These are phyloP conservation scores for Eilema caniola DNA, from an alignment of 2,888 invertebrate genomes.

Conservation along the genomic window DNA sequence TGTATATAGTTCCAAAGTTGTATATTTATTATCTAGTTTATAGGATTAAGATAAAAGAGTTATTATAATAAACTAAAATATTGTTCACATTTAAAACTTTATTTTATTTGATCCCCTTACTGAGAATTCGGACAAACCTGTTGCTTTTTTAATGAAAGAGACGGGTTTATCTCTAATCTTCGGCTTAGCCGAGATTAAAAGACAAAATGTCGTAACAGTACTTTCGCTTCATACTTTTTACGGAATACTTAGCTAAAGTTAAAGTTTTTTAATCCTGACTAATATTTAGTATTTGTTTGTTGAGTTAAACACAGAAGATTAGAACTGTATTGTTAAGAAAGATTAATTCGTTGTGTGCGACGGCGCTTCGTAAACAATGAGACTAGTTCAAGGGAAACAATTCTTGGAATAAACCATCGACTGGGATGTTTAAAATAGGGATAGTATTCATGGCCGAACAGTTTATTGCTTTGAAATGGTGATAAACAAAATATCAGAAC, in stretches of 20 bases:
- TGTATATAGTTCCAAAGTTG: constrained; percentile 82
- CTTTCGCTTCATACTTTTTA: constrained; percentile 9
- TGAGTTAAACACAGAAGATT: constrained; percentile 14
- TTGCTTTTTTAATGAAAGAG: neutral
- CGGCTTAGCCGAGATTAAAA: constrained; percentile 3
- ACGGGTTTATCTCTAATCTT: neutral
- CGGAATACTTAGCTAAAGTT: constrained; percentile 2
- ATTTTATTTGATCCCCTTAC: constrained; percentile 62
- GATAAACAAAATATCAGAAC: neutral
- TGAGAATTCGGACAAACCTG: neutral
- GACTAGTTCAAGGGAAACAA: neutral
- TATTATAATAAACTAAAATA: constrained; percentile 71
- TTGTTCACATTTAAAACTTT: constrained; percentile 65
- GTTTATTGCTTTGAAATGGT: constrained; percentile 4
- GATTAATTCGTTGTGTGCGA: constrained; percentile 14
- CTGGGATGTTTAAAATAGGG: constrained; percentile 7
- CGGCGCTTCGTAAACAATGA: constrained; percentile 15
- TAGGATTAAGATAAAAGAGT: constrained; percentile 71
- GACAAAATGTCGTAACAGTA: neutral
- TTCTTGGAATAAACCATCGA: constrained; percentile 10
- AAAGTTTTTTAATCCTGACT: constrained; percentile 10
- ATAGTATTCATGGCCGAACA: neutral
- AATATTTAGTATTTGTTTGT: constrained; percentile 12
- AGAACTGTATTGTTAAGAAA: neutral
- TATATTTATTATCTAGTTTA: constrained; percentile 80